Conservation (phyloP, 2,797 vertebrate genomes). For the Malacoraja senta region DNA sequence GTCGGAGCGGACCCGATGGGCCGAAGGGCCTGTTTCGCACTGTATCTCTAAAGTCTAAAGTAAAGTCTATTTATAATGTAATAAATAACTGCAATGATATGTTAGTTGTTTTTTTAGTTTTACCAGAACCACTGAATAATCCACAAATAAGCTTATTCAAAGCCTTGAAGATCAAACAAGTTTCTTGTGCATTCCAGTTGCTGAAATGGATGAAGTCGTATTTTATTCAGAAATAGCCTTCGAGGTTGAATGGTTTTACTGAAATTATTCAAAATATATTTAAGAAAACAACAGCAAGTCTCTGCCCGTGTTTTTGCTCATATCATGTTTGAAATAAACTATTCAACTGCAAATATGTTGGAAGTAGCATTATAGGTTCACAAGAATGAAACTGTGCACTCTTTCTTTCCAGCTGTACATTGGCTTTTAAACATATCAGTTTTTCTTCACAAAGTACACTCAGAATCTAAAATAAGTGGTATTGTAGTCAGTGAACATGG, state of each 20-base stretch:
- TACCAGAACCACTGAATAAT: neutral
- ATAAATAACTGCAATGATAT: neutral
- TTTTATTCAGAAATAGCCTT: neutral
- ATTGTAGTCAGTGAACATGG: no score
- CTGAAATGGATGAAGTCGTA: neutral
- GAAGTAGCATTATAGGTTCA: neutral
- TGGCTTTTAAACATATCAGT: neutral
- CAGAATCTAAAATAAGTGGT: no score
- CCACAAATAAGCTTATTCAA: neutral
- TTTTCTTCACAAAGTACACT: no score
- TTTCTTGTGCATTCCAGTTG: neutral
- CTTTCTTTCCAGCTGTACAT: neutral
- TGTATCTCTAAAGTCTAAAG: neutral
- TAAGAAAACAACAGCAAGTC: neutral
- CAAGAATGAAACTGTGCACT: neutral
- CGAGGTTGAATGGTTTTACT: neutral
- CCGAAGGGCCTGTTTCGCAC: no score
- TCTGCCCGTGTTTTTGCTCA: neutral
- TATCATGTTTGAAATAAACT: neutral
- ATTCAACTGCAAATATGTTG: neutral
- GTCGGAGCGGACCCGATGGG: no score
- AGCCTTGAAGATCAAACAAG: neutral
- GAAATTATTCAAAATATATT: constrained; percentile 1
- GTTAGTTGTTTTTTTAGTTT: neutral
- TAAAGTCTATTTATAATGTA: neutral